Evolutionary conservation across 1,140 invertebrate genomes (phyloP).

Genomic region (Akabosia matsudoensis): DNA sequence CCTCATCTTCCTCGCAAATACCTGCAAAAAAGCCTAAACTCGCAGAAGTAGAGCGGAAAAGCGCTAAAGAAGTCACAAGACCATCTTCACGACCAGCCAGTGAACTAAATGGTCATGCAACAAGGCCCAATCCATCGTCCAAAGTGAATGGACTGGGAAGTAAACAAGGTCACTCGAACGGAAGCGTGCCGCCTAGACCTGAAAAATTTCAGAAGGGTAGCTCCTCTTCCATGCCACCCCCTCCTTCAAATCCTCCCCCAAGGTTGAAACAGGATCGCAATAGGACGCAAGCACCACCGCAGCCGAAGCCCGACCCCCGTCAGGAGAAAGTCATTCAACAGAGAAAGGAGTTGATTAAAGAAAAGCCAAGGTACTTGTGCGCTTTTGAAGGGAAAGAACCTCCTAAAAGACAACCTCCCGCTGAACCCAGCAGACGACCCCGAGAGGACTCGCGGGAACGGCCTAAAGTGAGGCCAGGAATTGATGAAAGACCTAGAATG

Average conservation of each 20-base stretch:
- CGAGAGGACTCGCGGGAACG: neutral
- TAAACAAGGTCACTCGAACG: too few relatives aligned
- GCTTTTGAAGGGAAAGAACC: neutral
- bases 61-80: too few relatives aligned
- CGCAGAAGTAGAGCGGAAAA: neutral
- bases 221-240: too few relatives aligned
- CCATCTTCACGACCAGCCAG: neutral
- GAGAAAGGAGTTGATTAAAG: neutral
- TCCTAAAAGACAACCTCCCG: neutral
- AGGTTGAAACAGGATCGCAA: too few relatives aligned
- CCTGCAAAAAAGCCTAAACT: constrained; percentile 27
- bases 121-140: too few relatives aligned
- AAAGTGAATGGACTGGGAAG: too few relatives aligned
- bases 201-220: neutral
- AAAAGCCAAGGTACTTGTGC: neutral
- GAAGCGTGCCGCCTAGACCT: too few relatives aligned
- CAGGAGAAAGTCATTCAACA: neutral
- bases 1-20: constrained; percentile 1
- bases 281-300: neutral
- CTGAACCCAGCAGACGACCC: neutral
- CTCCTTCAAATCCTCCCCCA: too few relatives aligned
- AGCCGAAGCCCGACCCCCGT: neutral
- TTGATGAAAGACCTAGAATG: neutral
- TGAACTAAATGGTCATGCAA: too few relatives aligned
- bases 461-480: neutral